phyloP scores from a whole-genome alignment of 2,797 vertebrate genomes.

The Harpagifer antarcticus region DNA sequence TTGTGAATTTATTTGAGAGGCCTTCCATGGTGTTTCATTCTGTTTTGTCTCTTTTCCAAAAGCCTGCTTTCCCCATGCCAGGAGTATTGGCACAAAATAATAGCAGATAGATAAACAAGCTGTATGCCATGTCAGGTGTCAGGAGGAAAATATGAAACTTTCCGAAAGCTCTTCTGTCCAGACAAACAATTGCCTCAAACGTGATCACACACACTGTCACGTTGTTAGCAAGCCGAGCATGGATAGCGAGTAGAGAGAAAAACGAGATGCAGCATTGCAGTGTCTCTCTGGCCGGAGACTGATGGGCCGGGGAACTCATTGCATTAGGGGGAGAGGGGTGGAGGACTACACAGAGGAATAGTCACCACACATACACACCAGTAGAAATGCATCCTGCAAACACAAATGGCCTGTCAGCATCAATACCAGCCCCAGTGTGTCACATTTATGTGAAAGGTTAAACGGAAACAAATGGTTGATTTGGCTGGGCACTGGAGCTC shows the following conservation, averaged over 20 bases:
- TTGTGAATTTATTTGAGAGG: constrained; percentile 13
- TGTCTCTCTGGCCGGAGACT: constrained; percentile 46
- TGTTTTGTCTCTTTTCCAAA: constrained; percentile 36
- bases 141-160: constrained; percentile 37
- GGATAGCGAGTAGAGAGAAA: constrained; percentile 41
- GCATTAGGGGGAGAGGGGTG: constrained; percentile 57
- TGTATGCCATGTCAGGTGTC: constrained; percentile 42
- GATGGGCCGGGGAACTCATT: constrained; percentile 60
- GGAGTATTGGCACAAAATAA: constrained; percentile 24
- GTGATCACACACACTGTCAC: constrained; percentile 32
- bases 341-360: constrained; percentile 36
- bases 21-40: constrained; percentile 20
- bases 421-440: constrained; percentile 48
- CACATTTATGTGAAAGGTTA: constrained; percentile 72
- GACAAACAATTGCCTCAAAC: constrained; percentile 33
- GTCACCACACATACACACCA: constrained; percentile 29
- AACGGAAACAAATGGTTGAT: constrained; percentile 68
- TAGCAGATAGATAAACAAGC: constrained; percentile 37
- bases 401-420: constrained; percentile 67
- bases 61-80: constrained; percentile 19
- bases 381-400: constrained; percentile 45
- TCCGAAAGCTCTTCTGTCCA: constrained; percentile 39
- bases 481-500: constrained; percentile 31
- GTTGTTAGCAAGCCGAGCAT: constrained; percentile 37
- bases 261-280: constrained; percentile 55